These are phyloP conservation scores for Dendrolimus pini DNA, from an alignment of 2,888 invertebrate genomes.

Conservation along the genomic window DNA sequence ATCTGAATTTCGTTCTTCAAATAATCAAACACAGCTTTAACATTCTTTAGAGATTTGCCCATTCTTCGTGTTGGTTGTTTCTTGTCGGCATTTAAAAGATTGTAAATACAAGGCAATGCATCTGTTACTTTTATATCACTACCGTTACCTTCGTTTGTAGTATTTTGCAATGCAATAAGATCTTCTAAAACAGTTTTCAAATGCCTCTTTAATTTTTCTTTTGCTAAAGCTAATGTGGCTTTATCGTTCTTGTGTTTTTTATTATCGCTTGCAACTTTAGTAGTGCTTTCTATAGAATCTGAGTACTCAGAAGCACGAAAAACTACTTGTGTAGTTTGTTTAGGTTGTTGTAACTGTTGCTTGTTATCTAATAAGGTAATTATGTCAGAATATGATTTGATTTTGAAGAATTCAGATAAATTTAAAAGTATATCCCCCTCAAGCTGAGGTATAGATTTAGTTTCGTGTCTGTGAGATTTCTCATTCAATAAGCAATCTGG, in stretches of 20 bases:
- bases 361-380: slow-evolving; percentile 27
- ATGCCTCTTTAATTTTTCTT: slow-evolving; percentile 52
- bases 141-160: slow-evolving; percentile 25
- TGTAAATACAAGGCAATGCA: slow-evolving; percentile 55
- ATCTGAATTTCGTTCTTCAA: slow-evolving; percentile 36
- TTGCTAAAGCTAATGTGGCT: slow-evolving; percentile 27
- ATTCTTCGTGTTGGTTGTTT: slow-evolving; percentile 10
- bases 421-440: slow-evolving; percentile 52
- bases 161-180: slow-evolving; percentile 45
- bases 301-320: neutral
- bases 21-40: slow-evolving; percentile 36
- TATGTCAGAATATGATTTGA: slow-evolving; percentile 54
- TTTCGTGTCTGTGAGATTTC: slow-evolving; percentile 13
- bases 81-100: slow-evolving; percentile 34
- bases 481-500: slow-evolving; percentile 40
- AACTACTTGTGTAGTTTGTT: slow-evolving; percentile 3
- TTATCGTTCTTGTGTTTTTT: slow-evolving; percentile 7
- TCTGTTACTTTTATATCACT: slow-evolving; percentile 38
- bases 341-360: slow-evolving; percentile 14
- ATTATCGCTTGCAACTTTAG: slow-evolving; percentile 1
- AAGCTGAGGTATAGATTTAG: slow-evolving; percentile 21
- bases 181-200: slow-evolving; percentile 56
- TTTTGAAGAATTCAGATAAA: slow-evolving; percentile 56
- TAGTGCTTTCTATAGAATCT: slow-evolving; percentile 1
- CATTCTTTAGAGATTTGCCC: slow-evolving; percentile 22